phyloP scores from a whole-genome alignment of 2,888 invertebrate species.

The Cerastis rubricosa region DNA sequence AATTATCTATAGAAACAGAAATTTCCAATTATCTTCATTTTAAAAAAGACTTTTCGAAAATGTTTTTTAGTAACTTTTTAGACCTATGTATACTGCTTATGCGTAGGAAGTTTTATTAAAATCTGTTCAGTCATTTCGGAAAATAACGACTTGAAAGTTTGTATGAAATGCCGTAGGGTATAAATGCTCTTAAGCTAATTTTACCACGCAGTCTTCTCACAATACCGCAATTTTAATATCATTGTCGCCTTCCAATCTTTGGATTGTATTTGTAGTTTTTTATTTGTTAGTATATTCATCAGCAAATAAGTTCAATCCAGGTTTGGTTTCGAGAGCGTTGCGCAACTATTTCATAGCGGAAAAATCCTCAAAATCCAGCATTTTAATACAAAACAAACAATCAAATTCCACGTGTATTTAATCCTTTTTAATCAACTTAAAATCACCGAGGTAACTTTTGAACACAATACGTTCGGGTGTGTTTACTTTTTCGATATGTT shows the following conservation, averaged over 20 bases:
- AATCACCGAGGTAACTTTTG: conserved; percentile 38
- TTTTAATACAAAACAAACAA: conserved; percentile 8
- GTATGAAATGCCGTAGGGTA: no score
- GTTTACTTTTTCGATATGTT: conserved; percentile 57
- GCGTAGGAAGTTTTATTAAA: no score
- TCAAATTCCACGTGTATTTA: conserved; percentile 17
- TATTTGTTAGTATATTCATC: no score
- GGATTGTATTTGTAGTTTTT: no score
- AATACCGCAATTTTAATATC: neutral
- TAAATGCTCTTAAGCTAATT: no score
- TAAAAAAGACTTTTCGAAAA: no score
- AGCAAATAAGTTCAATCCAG: neutral
- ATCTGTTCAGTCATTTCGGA: no score
- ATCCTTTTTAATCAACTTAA: conserved; percentile 51
- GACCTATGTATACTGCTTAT: no score
- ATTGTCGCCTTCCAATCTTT: neutral
- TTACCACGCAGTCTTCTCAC: neutral
- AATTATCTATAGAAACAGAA: no score
- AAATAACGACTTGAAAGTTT: no score
- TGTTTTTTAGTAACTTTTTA: no score
- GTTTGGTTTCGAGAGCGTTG: neutral
- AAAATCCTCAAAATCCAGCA: neutral
- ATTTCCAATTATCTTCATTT: no score
- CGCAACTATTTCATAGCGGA: neutral
- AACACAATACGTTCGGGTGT: conserved; percentile 51